These are phyloP conservation scores for Mobula birostris DNA, from an alignment of 2,113 vertebrate species.

Conservation along the genomic window DNA sequence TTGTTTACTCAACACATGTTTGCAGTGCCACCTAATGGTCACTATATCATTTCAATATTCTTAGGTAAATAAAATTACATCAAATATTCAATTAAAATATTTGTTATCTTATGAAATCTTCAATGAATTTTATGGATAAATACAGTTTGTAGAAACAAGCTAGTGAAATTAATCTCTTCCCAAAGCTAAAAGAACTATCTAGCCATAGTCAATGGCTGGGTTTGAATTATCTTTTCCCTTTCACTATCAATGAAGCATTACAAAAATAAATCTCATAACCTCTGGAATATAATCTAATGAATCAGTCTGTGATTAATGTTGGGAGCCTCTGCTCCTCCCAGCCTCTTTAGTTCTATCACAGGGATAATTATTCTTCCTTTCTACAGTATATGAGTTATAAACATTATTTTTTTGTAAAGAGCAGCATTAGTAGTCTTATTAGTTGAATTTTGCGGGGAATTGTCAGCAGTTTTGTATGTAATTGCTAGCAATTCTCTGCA, in stretches of 20 bases:
- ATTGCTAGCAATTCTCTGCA: too few species aligned
- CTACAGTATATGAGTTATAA: neutral
- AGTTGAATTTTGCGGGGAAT: too few species aligned
- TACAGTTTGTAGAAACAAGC: neutral
- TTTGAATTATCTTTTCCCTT: conserved; percentile 3
- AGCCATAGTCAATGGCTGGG: neutral
- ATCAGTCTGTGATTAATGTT: neutral
- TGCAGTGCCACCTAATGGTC: neutral
- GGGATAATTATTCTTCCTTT: neutral
- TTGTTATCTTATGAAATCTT: neutral
- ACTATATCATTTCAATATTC: neutral
- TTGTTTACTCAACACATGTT: neutral
- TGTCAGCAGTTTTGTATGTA: too few species aligned
- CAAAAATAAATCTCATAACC: neutral
- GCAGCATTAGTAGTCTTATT: neutral
- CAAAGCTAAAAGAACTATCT: neutral
- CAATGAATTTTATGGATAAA: neutral
- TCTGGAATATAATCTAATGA: neutral
- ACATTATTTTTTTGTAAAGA: neutral
- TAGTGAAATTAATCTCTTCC: neutral
- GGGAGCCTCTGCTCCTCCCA: neutral
- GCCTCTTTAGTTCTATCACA: neutral
- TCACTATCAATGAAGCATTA: neutral
- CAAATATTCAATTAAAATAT: neutral
- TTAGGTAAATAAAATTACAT: neutral